A percentile compares a stretch with the other conserved stretches of the same genome.
phyloP scores from a whole-genome alignment of 2,888 invertebrate species.

The Mythimna vitellina region DNA sequence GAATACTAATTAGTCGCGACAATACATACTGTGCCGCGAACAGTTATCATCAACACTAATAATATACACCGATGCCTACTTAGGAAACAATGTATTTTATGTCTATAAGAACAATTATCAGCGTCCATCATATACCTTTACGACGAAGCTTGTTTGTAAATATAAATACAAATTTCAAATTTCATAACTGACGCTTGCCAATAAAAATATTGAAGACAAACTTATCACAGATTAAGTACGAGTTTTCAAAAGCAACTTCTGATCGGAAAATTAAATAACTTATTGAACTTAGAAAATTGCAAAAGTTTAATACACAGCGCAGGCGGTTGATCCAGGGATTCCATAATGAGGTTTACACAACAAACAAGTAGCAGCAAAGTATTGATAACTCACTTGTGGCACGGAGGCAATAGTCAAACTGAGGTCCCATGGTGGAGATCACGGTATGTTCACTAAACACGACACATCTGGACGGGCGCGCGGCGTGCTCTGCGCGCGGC shows the following conservation, averaged over 20 bases:
- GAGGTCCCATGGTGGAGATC: conserved; percentile 84
- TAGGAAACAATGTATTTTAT: conserved; percentile 63
- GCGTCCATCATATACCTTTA: conserved; percentile 28
- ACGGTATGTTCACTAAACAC: conserved; percentile 78
- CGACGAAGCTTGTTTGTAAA: conserved; percentile 59
- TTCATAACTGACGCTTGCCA: conserved; percentile 14
- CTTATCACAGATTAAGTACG: conserved; percentile 44
- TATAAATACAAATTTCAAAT: conserved; percentile 34
- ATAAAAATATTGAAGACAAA: conserved; percentile 42
- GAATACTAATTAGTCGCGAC: conserved; percentile 54
- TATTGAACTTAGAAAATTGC: conserved; percentile 65
- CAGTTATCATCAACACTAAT: conserved; percentile 63
- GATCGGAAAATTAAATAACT: conserved; percentile 59
- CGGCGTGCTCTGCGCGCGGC: conserved; percentile 80
- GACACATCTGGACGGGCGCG: conserved; percentile 87
- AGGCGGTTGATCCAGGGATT: conserved; percentile 53
- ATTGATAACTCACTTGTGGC: conserved; percentile 84
- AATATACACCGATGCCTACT: conserved; percentile 55
- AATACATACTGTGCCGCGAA: conserved; percentile 51
- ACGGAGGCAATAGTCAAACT: conserved; percentile 87
- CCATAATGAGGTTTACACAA: conserved; percentile 58
- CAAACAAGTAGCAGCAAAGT: conserved; percentile 52
- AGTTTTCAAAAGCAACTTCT: conserved; percentile 40
- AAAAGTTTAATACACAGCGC: conserved; percentile 66
- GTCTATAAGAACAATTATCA: conserved; percentile 48